phyloP scores from a whole-genome alignment of 2,113 vertebrate genomes.

The Alectura lathami region DNA sequence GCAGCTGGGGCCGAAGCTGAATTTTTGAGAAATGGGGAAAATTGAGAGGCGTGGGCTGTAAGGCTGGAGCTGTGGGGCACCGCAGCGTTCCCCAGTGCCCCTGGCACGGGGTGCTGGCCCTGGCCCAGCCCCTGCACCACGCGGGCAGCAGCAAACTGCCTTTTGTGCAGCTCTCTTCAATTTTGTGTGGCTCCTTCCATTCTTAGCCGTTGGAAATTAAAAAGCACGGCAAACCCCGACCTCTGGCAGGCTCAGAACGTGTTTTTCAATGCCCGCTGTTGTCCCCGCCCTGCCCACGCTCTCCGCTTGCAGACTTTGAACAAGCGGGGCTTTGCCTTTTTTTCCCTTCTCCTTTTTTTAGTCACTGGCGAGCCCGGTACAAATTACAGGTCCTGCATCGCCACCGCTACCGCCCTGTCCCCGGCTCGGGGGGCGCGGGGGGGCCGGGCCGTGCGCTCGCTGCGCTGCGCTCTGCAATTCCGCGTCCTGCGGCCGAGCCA shows the following conservation, averaged over 20 bases:
- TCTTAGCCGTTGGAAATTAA: neutral
- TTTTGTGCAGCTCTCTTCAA: neutral
- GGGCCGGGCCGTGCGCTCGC: neutral
- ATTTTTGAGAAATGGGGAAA: neutral
- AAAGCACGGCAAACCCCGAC: neutral
- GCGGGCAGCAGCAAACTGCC: neutral
- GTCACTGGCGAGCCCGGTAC: neutral
- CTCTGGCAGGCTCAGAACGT: neutral
- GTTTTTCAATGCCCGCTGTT: neutral
- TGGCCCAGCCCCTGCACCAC: neutral
- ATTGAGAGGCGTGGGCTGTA: accelerated
- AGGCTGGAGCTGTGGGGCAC: accelerated
- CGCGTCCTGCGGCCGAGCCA: neutral
- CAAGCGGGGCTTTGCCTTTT: neutral
- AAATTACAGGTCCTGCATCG: constrained; percentile 1
- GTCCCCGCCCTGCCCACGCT: neutral
- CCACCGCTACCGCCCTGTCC: neutral
- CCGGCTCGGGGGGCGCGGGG: neutral
- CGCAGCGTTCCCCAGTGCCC: accelerated
- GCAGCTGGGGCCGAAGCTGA: neutral
- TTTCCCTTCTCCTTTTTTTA: neutral
- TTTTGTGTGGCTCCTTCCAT: neutral
- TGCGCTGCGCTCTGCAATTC: neutral
- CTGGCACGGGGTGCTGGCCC: accelerated
- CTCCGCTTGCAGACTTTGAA: constrained; percentile 8